A percentile compares a stretch with the other conserved stretches of the same genome.
Conservation (phyloP, 1,140 invertebrate species). For the Ips typographus region DNA sequence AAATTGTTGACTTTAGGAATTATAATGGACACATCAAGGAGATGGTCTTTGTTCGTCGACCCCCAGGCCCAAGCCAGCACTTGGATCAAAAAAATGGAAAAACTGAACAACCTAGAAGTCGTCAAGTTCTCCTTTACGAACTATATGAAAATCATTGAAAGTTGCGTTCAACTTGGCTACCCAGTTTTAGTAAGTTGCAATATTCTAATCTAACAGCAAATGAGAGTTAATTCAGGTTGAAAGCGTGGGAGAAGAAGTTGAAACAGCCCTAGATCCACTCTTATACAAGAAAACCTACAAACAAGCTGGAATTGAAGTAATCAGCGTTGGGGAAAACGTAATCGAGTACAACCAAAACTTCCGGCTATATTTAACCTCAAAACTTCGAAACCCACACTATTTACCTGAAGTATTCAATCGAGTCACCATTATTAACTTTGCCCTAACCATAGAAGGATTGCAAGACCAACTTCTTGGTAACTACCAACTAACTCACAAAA, state of each 20-base stretch:
- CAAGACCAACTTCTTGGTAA: slow-evolving; percentile 82
- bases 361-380: slow-evolving; percentile 85
- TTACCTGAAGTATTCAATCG: slow-evolving; percentile 88
- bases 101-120: slow-evolving; percentile 72
- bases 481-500: background rate
- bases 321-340: slow-evolving; percentile 82
- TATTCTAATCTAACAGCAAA: slow-evolving; percentile 3
- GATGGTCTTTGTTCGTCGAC: slow-evolving; percentile 89
- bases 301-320: slow-evolving; percentile 75
- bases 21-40: slow-evolving; percentile 75
- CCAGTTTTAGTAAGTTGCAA: slow-evolving; percentile 67
- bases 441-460: slow-evolving; percentile 80
- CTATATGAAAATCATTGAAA: slow-evolving; percentile 83
- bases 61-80: slow-evolving; percentile 83
- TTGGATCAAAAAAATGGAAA: slow-evolving; percentile 89
- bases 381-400: slow-evolving; percentile 87
- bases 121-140: slow-evolving; percentile 79
- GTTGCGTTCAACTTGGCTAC: slow-evolving; percentile 79
- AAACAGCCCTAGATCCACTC: slow-evolving; percentile 81
- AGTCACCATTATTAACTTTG: slow-evolving; percentile 90
- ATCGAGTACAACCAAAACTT: slow-evolving; percentile 78
- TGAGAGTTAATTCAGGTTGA: slow-evolving; percentile 54
- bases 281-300: slow-evolving; percentile 80
- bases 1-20: slow-evolving; percentile 83
- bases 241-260: slow-evolving; percentile 81